Base-by-base conservation (phyloP, 2,113 vertebrate genomes). In the Circaetus gallicus region DNA sequence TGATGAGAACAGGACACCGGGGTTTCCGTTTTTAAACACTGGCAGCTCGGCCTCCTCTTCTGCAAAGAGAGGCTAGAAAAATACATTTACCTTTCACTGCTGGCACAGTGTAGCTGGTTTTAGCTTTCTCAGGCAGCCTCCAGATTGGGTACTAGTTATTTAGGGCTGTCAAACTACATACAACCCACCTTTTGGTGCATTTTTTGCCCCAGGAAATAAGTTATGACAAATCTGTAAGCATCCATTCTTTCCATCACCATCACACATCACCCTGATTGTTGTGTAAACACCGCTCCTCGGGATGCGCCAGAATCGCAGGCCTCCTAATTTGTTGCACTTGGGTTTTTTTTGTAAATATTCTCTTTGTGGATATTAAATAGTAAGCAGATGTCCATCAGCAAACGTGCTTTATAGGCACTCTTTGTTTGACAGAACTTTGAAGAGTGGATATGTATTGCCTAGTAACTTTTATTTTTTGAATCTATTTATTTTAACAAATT, bases 321-420 rank as follows among this genome's bases (percentile, higher is more conserved):
- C 34, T 93, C 67, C 56, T 95, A 76, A 95, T 96, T 86, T 94
- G 80, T 86, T 92, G 82, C 84, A 92, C 81, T 96, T 95, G 73
- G 77, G 5, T 7, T 31, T 91, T 92, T 96, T 63, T 90, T 47
- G 45, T 85, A 92, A 97, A 94, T 94, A 73, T 45, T 83, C 82
- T 95, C 66, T 77, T 61, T 52, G 87, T 96, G 59, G 87, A 52
- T 92, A 69, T 92, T 83, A 95, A 92, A 96, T 95, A 94, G 89
- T 93, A 96, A 97, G 86, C 96, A 98, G 94, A 97, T 96, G 92
- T 74, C 93, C 55, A 90, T 95, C 93, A 89, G 89, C 89, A 88
- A 83, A 55, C 11, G 21, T 79, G 45, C 67, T 89, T 94, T 69
- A 73, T 43, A 86, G 82, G 17, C 55, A 16, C 50, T 81, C 38